Evolutionary conservation across 2,888 invertebrate genomes (phyloP).

Genomic region (Prosapia bicincta): DNA sequence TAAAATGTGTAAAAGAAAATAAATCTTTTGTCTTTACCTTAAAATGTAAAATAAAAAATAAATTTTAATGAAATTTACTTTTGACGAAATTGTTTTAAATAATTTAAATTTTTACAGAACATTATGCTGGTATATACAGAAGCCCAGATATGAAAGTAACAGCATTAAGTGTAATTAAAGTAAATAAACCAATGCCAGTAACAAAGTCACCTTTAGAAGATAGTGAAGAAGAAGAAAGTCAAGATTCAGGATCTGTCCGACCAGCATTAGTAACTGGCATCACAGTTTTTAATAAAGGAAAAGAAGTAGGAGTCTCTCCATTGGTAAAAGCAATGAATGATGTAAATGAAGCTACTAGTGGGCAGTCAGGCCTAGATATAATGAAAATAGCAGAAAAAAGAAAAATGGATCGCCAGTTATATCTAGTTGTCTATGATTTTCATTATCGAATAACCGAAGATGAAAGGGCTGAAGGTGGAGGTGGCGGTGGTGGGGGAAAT

Average conservation of each 20-base stretch:
- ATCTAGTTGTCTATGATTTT: slow-evolving; percentile 67
- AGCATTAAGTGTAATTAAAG: slow-evolving; percentile 21
- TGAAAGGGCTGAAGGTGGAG: slow-evolving; percentile 23
- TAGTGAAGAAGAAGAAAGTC: background rate
- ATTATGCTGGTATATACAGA: background rate
- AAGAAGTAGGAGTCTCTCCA: slow-evolving; percentile 10
- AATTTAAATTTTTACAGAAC: slow-evolving; percentile 22
- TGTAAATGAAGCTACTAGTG: slow-evolving; percentile 65
- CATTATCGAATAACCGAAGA: slow-evolving; percentile 51
- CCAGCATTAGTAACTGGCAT: slow-evolving; percentile 22
- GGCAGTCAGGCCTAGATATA: slow-evolving; percentile 48
- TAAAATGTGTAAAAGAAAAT: too few relatives aligned
- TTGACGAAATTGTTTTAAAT: too few relatives aligned
- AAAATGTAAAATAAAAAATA: too few relatives aligned
- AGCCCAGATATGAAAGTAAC: slow-evolving; percentile 18
- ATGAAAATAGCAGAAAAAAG: slow-evolving; percentile 46
- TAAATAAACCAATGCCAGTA: background rate
- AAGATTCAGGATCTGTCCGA: background rate
- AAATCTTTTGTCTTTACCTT: too few relatives aligned
- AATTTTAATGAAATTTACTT: too few relatives aligned
- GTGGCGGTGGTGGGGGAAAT: slow-evolving; percentile 9
- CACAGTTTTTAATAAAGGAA: slow-evolving; percentile 7
- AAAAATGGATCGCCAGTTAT: slow-evolving; percentile 43
- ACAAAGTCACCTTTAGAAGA: background rate
- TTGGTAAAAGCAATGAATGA: slow-evolving; percentile 73